Conservation (phyloP, 2,888 invertebrate species). For the Drosophila parthenogenetica region DNA sequence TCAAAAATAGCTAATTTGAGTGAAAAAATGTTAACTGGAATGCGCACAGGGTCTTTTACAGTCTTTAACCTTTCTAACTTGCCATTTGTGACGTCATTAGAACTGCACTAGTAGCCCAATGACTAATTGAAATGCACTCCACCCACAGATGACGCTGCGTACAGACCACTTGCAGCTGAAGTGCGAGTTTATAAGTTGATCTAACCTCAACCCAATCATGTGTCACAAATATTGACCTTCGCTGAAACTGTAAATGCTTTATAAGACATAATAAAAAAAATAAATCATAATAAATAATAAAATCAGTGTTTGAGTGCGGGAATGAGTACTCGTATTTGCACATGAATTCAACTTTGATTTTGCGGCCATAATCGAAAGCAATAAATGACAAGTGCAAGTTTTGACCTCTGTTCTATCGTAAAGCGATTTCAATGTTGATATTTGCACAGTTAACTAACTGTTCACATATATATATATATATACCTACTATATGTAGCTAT, state of each 20-base stretch:
- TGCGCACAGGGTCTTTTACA: no score
- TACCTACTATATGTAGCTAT: background rate
- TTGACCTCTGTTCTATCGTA: slow-evolving; percentile 62
- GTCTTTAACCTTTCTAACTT: no score
- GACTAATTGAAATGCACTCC: slow-evolving; percentile 2
- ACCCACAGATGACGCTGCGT: background rate
- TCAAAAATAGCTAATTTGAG: no score
- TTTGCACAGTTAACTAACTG: slow-evolving; percentile 57
- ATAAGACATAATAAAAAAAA: slow-evolving; percentile 32
- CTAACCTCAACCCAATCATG: slow-evolving; percentile 49
- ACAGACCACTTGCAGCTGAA: slow-evolving; percentile 21
- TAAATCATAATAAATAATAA: slow-evolving; percentile 13
- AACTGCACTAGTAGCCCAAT: background rate
- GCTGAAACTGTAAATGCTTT: slow-evolving; percentile 31
- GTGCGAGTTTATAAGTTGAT: slow-evolving; percentile 19
- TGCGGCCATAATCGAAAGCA: slow-evolving; percentile 62
- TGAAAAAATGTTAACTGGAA: no score
- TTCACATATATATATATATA: slow-evolving; percentile 18
- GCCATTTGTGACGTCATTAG: background rate
- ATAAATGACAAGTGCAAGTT: slow-evolving; percentile 62
- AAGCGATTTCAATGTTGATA: slow-evolving; percentile 34
- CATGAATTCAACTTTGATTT: slow-evolving; percentile 66
- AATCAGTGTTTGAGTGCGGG: slow-evolving; percentile 49
- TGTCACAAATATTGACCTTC: slow-evolving; percentile 49
- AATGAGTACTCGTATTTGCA: slow-evolving; percentile 55